Evolutionary conservation across 2,113 vertebrate genomes (phyloP), one percentile per base, ranked within the genome.

Genomic region (Gymnocephalus cernua): DNA sequence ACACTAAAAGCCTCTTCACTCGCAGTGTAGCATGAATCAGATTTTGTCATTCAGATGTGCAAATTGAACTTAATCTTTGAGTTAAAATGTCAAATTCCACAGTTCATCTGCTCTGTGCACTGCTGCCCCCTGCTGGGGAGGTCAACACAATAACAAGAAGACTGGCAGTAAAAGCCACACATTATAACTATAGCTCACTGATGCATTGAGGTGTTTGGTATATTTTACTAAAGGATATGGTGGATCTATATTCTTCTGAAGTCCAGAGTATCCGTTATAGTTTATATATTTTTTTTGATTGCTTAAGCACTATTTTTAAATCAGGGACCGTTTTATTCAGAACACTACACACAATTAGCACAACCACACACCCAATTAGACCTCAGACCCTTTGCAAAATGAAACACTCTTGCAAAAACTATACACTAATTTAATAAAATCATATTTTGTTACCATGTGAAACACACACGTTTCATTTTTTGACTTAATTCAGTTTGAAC

Each of bases 11-110:
- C 32, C 10, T 63, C 32, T 63, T 53, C 10, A 41, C n/a, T 61
- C 14, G 21, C n/a, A 53, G 47, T 38, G 29, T 63, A 63, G 59
- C 47, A 53, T 62, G 29, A 74, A n/a, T 73, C 57, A 61, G 13
- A 53, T 63, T 63, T 62, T 74, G 72, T 9, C n/a, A 63, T 63
- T 63, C 47, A 8, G 29, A 74, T 62, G 47, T 71, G 38, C 35
- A 76, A 66, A 66, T 67, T 48, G 47, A 57, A 47, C 25, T 3
- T 32, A 12, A 48, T 77, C 21, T 38, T 77, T 68, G 25, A 45
- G 27, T n/a, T 57, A 48, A 77, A 77, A 77, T 67, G 62, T 57
- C 38, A 57, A 35, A 27, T 58, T 35, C 50, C 63, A 48, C 41
- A 35, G 25, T 67, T 35, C 7, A 16, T 66, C 61, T 57, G 54